Evolutionary conservation across 2,797 vertebrate genomes (phyloP).

Genomic region (Peromyscus eremicus): DNA sequence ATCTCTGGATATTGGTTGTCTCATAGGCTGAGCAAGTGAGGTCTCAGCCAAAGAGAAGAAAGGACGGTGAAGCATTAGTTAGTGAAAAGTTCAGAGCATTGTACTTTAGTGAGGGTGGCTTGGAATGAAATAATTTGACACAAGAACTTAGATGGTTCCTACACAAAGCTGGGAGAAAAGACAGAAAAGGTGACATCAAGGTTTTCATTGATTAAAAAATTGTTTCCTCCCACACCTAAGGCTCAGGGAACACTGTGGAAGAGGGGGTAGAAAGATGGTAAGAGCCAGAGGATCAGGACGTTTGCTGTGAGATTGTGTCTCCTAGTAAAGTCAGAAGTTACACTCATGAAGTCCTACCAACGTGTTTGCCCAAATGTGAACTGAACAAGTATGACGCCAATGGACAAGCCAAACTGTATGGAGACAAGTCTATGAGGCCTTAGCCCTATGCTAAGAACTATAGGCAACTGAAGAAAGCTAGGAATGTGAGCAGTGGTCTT

Average conservation of each 20-base stretch:
- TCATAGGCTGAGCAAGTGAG: background rate
- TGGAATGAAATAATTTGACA: slow-evolving; percentile 12
- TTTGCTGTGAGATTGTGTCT: background rate
- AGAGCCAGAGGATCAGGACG: background rate
- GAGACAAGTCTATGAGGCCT: background rate
- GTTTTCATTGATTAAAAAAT: background rate
- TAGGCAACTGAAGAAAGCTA: background rate
- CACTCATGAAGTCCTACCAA: background rate
- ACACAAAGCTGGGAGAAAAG: background rate
- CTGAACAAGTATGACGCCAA: background rate
- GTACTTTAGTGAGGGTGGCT: background rate
- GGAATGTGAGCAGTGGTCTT: background rate
- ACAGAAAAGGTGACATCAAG: background rate
- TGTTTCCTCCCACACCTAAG: background rate
- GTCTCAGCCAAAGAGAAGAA: background rate
- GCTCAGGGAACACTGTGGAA: background rate
- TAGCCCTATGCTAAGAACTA: background rate
- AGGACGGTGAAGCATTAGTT: background rate
- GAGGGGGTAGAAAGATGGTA: background rate
- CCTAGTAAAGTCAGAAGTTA: background rate
- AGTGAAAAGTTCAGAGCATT: background rate
- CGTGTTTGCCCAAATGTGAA: background rate
- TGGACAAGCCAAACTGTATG: background rate
- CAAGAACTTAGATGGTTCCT: background rate
- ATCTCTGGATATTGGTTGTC: background rate